Conservation (phyloP, 2,888 invertebrate species). For the Galerucella nymphaeae region DNA sequence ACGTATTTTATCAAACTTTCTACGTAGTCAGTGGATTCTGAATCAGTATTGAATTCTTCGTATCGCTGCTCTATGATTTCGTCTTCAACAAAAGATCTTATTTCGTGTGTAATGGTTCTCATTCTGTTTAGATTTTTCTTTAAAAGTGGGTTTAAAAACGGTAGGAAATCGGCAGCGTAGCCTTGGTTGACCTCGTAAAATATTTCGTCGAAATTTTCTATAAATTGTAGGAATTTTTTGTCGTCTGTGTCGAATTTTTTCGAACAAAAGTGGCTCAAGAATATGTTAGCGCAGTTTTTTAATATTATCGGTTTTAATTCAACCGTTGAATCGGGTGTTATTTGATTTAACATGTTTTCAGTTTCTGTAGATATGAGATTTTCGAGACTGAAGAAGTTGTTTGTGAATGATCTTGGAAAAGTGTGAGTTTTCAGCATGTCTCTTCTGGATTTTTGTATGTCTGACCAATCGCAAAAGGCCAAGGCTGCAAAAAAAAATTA, state of each 20-base stretch:
- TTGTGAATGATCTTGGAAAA: conserved; percentile 70
- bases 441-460: conserved; percentile 71
- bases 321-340: conserved; percentile 34
- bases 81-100: conserved; percentile 68
- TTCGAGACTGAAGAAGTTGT: conserved; percentile 68
- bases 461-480: conserved; percentile 78
- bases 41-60: conserved; percentile 52
- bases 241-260: conserved; percentile 66
- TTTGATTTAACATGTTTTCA: conserved; percentile 52
- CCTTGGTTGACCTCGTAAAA: conserved; percentile 78
- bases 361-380: conserved; percentile 65
- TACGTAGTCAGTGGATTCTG: conserved; percentile 68
- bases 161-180: conserved; percentile 74
- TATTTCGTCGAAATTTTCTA: conserved; percentile 71
- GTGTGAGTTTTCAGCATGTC: conserved; percentile 71
- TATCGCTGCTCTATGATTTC: conserved; percentile 67
- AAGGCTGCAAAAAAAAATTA: conserved; percentile 66
- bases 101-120: conserved; percentile 66
- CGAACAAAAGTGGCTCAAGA: conserved; percentile 72
- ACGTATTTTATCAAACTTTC: conserved; percentile 70
- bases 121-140: conserved; percentile 66
- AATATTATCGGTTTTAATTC: conserved; percentile 67
- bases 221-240: conserved; percentile 65
- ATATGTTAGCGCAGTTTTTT: conserved; percentile 70
- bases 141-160: conserved; percentile 70